Conservation (phyloP, 2,113 vertebrate species). For the Eolophus roseicapilla region DNA sequence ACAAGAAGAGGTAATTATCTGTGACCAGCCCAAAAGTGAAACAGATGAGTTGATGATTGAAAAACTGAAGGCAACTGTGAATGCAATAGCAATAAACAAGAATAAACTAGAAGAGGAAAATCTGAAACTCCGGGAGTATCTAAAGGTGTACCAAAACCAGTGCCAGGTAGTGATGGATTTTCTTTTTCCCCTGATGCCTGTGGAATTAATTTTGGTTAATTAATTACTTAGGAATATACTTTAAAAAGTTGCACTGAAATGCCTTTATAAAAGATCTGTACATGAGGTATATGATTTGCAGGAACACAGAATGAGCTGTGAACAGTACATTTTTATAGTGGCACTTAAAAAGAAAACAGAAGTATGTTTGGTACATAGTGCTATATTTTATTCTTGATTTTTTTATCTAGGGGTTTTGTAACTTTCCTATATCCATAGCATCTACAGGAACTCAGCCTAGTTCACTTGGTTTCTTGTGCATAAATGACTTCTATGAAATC, state of each 20-base stretch:
- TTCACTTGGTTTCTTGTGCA: neutral
- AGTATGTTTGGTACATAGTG: neutral
- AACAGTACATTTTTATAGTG: neutral
- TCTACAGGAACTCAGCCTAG: neutral
- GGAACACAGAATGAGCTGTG: neutral
- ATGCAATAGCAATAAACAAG: conserved; percentile 72
- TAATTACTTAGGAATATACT: neutral
- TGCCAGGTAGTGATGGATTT: conserved; percentile 70
- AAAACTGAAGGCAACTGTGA: conserved; percentile 73
- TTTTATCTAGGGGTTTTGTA: neutral
- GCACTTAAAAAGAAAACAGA: neutral
- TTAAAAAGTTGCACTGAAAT: neutral
- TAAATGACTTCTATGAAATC: neutral
- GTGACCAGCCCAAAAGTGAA: conserved; percentile 14
- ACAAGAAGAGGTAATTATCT: conserved; percentile 7
- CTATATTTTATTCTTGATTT: neutral
- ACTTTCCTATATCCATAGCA: neutral
- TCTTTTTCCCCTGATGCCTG: neutral
- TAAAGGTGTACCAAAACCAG: conserved; percentile 72
- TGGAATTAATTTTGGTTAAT: neutral
- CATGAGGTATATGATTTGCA: neutral
- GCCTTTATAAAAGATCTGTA: neutral
- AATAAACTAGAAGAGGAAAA: conserved; percentile 76
- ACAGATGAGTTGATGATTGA: conserved; percentile 67
- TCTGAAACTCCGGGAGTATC: conserved; percentile 69